A percentile compares a stretch with the other conserved stretches of the same genome.
Evolutionary conservation across 2,888 invertebrate genomes (phyloP).

Genomic region (Drosophila birchii): DNA sequence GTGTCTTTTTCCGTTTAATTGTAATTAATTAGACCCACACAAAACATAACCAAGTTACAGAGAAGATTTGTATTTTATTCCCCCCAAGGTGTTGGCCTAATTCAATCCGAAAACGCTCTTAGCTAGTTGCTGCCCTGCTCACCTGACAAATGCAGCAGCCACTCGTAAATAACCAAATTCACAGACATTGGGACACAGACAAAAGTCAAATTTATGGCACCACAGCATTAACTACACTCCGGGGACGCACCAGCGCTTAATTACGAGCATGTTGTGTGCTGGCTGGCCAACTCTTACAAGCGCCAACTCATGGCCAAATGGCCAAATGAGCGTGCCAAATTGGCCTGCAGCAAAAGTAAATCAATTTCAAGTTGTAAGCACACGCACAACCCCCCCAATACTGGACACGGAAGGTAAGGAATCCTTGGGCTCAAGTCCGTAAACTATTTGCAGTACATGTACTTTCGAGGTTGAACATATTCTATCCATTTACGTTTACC

Average conservation of each 20-base stretch:
- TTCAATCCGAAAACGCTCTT: constrained; percentile 28
- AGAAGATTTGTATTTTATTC: constrained; percentile 1
- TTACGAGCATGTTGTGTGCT: constrained; percentile 55
- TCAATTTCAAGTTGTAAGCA: constrained; percentile 58
- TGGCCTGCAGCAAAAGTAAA: constrained; percentile 62
- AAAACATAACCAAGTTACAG: not conserved
- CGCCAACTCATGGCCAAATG: constrained; percentile 43
- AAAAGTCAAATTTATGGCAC: constrained; percentile 54
- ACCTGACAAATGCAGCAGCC: constrained; percentile 42
- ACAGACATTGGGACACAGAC: constrained; percentile 19
- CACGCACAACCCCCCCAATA: constrained; percentile 9
- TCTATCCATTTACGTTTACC: not conserved
- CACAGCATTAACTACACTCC: constrained; percentile 55
- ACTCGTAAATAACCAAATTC: constrained; percentile 40
- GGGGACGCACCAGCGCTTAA: constrained; percentile 60
- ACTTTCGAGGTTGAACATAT: not conserved
- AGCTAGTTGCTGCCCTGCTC: not conserved
- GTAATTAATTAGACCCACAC: constrained; percentile 4
- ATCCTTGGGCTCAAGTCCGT: constrained; percentile 2
- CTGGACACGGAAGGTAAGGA: not conserved
- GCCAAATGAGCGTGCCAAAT: constrained; percentile 59
- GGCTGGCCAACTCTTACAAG: constrained; percentile 49
- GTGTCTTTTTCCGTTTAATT: not conserved
- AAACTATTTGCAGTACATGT: constrained; percentile 31
- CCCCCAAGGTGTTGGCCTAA: constrained; percentile 3